Percentiles rank a stretch among this genome's conserved stretches.
These are phyloP conservation scores for zebrafish (Danio rerio) DNA, from an alignment of 2,113 vertebrate species.

Conservation along the genomic window GRCz12tu NC_133182.1:57499001-57499500, in stretches of 20 bases:
- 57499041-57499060: not conserved
- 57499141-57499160: slow-evolving; percentile 58
- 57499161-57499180: slow-evolving; percentile 39
- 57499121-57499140: slow-evolving; percentile 53
- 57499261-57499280: slow-evolving; percentile 70
- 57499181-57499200: not conserved
- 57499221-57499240: slow-evolving; percentile 69
- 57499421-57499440: not conserved
- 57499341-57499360: slow-evolving; percentile 31
- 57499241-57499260: slow-evolving; percentile 66
- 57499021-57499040: slow-evolving; percentile 27
- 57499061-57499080: not conserved
- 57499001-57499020: slow-evolving; percentile 62
- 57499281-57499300: slow-evolving; percentile 77
- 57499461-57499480: not conserved
- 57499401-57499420: not conserved
- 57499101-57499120: slow-evolving; percentile 63
- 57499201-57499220: slow-evolving; percentile 50
- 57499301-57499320: slow-evolving; percentile 80
- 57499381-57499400: not conserved
- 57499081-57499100: not conserved
- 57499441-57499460: not conserved
- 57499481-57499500: too few relatives aligned
- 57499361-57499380: not conserved
- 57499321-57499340: slow-evolving; percentile 48